Conservation (phyloP, 2,797 vertebrate species). For the Enteromius argenteus region DNA sequence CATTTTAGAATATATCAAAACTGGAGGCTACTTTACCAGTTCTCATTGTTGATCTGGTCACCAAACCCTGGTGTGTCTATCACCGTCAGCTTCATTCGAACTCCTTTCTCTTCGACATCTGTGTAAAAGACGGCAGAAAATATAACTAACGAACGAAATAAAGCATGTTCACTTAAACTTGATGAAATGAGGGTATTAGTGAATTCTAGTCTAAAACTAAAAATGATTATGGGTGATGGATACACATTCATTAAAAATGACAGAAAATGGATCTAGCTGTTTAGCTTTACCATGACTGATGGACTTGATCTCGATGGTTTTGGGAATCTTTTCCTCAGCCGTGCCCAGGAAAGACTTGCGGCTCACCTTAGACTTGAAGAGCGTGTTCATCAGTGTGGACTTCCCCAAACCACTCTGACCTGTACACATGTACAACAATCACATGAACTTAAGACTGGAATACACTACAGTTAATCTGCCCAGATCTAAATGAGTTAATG, state of each 20-base stretch:
- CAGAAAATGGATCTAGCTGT: not conserved
- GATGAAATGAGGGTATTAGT: not conserved
- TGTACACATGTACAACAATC: slow-evolving; percentile 62
- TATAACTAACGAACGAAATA: not conserved
- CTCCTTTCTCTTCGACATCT: slow-evolving; percentile 98
- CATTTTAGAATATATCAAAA: not conserved
- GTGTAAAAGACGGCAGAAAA: not conserved
- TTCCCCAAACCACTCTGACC: slow-evolving; percentile 97
- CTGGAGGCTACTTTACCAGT: slow-evolving; percentile 81
- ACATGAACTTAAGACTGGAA: not conserved
- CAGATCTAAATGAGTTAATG: not conserved
- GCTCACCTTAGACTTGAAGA: slow-evolving; percentile 99
- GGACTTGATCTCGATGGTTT: slow-evolving; percentile 97
- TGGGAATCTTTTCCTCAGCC: slow-evolving; percentile 92
- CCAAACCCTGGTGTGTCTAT: slow-evolving; percentile 98
- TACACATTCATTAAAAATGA: not conserved
- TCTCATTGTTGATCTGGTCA: slow-evolving; percentile 99
- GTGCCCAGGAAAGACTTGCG: slow-evolving; percentile 90
- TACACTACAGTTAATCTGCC: not conserved
- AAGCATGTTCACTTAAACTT: not conserved
- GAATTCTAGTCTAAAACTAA: too few relatives aligned
- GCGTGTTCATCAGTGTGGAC: slow-evolving; percentile 98
- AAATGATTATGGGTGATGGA: too few relatives aligned
- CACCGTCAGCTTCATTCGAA: slow-evolving; percentile 97
- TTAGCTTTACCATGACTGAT: slow-evolving; percentile 88